Base-by-base conservation (phyloP, 2,113 vertebrate species). In the Coreoperca whiteheadi region DNA sequence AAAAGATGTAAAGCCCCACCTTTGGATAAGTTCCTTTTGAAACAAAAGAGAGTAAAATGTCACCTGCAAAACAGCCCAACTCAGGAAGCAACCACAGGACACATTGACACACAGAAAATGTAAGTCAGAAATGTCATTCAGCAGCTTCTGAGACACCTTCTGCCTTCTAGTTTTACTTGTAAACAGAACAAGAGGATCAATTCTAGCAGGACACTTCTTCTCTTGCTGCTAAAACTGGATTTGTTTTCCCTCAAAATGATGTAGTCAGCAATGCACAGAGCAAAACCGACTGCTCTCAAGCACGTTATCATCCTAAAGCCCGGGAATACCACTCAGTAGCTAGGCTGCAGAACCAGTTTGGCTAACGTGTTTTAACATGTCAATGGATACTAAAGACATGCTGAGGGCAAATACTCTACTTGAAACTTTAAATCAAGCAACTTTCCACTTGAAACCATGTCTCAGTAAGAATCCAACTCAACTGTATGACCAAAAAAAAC, bases 341-440 rank as follows among this genome's bases (percentile, higher is more conserved):
- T 0, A 82, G 53, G 90, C 76, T 59, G 92, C 53, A 79, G 74
- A 95, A 95, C 95, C 91, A 77, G 94, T 95, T 94, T 89, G 83
- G 54, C 69, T 11, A n/a, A 85, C 94, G 6, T 77, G 94, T 93
- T 67, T 71, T 21, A 85, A 93, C 93, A 84, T 73, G 93, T 83
- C 16, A 32, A 15, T 6, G n/a, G 59, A 57, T 74, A 86, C 64
- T 67, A 1, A 67, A 83, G 32, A 84, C 77, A 85, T n/a, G 32
- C 80, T 66, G 5, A 48, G 48, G 80, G 71, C 0, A 85, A 88
- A 85, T 39, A 60, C 50, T 88, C 39, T 1, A 21, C 28, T 25
- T 75, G 53, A 73, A 77, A 81, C 65, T 68, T 67, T 28, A 30
- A 79, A 66, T 53, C 41, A 68, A 66, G 16, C 12, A 0, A 46